Evolutionary conservation across 2,113 vertebrate genomes (phyloP).

Genomic region (Sorex fumeus): DNA sequence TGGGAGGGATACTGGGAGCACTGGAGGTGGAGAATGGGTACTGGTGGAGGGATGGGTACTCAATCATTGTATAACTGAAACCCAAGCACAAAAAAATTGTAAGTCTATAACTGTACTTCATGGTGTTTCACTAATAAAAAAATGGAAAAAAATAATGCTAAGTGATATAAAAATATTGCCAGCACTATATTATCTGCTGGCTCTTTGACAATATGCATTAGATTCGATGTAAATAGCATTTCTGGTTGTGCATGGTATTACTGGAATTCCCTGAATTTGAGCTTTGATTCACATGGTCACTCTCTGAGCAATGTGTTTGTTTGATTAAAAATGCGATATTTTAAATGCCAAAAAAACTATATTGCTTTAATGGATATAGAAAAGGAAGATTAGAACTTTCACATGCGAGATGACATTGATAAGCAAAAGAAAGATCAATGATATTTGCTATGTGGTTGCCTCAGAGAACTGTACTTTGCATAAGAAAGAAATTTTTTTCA

Average conservation of each 20-base stretch:
- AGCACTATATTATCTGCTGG: neutral
- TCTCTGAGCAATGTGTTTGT: neutral
- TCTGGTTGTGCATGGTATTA: neutral
- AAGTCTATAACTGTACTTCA: too few species aligned
- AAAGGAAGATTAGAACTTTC: neutral
- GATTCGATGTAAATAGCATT: neutral
- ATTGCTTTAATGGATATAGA: too few species aligned
- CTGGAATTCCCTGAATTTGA: neutral
- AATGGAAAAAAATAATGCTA: neutral
- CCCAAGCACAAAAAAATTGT: too few species aligned
- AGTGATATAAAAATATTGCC: neutral
- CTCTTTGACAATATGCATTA: neutral
- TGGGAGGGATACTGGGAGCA: too few species aligned
- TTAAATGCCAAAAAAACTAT: neutral
- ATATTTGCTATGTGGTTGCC: neutral
- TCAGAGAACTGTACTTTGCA: neutral
- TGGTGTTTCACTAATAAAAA: too few species aligned
- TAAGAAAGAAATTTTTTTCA: neutral
- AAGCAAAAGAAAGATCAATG: neutral
- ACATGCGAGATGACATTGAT: neutral
- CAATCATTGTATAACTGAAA: too few species aligned
- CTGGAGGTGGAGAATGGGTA: too few species aligned
- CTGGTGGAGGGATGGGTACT: too few species aligned
- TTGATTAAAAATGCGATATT: neutral
- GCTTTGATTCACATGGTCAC: neutral